These are phyloP conservation scores for Hyppa rectilinea DNA, from an alignment of 2,888 invertebrate species.

Conservation along the genomic window DNA sequence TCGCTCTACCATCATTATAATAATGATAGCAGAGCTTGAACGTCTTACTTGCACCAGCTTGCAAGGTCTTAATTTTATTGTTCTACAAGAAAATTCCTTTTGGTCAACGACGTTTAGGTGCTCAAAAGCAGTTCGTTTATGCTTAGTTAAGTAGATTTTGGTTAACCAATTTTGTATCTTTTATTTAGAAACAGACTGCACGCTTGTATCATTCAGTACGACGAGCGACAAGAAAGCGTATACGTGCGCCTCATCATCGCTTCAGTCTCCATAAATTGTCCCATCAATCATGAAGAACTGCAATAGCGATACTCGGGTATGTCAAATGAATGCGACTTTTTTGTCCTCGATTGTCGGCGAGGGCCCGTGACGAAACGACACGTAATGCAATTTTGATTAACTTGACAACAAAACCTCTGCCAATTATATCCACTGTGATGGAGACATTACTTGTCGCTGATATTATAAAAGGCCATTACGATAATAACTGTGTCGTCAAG, in stretches of 20 bases:
- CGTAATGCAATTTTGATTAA: slow-evolving; percentile 89
- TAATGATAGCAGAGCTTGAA: slow-evolving; percentile 60
- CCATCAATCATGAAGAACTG: slow-evolving; percentile 81
- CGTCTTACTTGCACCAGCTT: slow-evolving; percentile 36
- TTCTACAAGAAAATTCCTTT: slow-evolving; percentile 14
- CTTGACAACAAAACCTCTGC: slow-evolving; percentile 75
- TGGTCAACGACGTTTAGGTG: neutral
- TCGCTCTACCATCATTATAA: slow-evolving; percentile 60
- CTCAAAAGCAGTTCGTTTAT: slow-evolving; percentile 1
- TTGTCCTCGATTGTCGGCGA: slow-evolving; percentile 72
- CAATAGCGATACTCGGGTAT: slow-evolving; percentile 73
- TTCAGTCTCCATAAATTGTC: slow-evolving; percentile 68
- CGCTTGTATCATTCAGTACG: slow-evolving; percentile 36
- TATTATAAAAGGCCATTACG: slow-evolving; percentile 59
- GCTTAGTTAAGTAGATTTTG: slow-evolving; percentile 17
- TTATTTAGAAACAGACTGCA: slow-evolving; percentile 15
- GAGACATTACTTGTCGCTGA: slow-evolving; percentile 81
- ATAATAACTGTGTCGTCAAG: slow-evolving; percentile 51
- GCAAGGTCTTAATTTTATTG: slow-evolving; percentile 19
- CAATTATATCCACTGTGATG: slow-evolving; percentile 77
- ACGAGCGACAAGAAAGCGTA: slow-evolving; percentile 51
- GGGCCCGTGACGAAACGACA: slow-evolving; percentile 82
- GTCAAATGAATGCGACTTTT: slow-evolving; percentile 76
- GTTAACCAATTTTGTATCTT: slow-evolving; percentile 23
- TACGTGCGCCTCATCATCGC: slow-evolving; percentile 54